Percentiles rank a stretch among this genome's conserved stretches.
These are phyloP conservation scores for Phengaris alcon DNA, from an alignment of 2,888 invertebrate genomes.

Conservation along the genomic window DNA sequence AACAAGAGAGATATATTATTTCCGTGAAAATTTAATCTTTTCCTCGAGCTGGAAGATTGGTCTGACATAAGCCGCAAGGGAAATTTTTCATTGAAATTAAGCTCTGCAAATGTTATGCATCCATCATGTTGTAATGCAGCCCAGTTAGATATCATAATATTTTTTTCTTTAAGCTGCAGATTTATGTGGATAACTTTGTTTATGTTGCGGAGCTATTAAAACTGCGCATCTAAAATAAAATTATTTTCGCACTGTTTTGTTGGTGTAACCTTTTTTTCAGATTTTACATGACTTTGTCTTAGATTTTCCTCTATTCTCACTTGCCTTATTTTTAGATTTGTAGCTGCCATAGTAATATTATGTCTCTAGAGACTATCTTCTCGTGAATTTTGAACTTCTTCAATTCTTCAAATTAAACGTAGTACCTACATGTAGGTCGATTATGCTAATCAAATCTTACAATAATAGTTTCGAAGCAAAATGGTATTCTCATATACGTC, in stretches of 20 bases:
- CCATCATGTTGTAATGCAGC: slow-evolving; percentile 54
- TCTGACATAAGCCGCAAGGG: slow-evolving; percentile 54
- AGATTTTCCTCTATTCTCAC: no score
- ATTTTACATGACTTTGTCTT: no score
- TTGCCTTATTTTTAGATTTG: no score
- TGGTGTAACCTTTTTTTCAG: no score
- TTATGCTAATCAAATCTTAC: no score
- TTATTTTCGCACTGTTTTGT: not conserved
- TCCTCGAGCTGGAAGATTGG: slow-evolving; percentile 36
- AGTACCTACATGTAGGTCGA: no score
- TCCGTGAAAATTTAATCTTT: slow-evolving; percentile 34
- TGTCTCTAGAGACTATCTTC: no score
- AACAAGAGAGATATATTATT: slow-evolving; percentile 25
- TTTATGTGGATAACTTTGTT: slow-evolving; percentile 8
- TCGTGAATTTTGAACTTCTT: no score
- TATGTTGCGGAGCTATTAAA: not conserved
- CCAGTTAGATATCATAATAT: slow-evolving; percentile 41
- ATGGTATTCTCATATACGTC: no score
- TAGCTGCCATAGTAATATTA: no score
- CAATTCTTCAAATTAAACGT: no score
- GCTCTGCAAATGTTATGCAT: slow-evolving; percentile 55
- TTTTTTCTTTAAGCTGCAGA: slow-evolving; percentile 10
- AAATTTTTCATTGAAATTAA: slow-evolving; percentile 72
- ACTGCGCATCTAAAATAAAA: not conserved
- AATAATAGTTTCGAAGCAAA: no score